These are phyloP conservation scores for Pangasius sanitwongsei DNA, from an alignment of 2,797 vertebrate species.

Conservation along the genomic window DNA sequence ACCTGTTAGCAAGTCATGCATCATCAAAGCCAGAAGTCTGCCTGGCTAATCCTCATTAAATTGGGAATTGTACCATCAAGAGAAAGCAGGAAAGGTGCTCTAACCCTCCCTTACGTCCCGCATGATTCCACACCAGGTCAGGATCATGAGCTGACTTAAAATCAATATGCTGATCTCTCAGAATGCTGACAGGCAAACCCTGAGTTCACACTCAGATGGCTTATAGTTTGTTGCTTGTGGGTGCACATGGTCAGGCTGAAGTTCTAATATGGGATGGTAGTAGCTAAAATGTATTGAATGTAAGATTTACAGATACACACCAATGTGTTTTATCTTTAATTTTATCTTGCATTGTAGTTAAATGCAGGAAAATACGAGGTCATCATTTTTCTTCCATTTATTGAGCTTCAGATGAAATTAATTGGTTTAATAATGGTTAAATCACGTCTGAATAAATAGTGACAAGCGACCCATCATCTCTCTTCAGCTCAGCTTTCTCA, in stretches of 20 bases:
- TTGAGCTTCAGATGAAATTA: neutral
- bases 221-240: neutral
- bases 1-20: slow-evolving; percentile 66
- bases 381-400: neutral
- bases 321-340: neutral
- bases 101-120: slow-evolving; percentile 63
- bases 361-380: neutral
- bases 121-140: slow-evolving; percentile 6
- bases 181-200: neutral
- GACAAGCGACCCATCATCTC: neutral
- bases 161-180: neutral
- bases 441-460: neutral
- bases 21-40: slow-evolving; percentile 67
- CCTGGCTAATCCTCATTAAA: slow-evolving; percentile 62
- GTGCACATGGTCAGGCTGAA: neutral
- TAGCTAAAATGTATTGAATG: neutral
- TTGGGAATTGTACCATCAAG: slow-evolving; percentile 52
- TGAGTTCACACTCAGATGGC: neutral
- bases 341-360: neutral
- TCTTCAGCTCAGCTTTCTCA: neutral
- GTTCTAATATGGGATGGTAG: no score
- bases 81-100: slow-evolving; percentile 44
- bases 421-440: neutral
- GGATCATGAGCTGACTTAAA: neutral
- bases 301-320: neutral